Base-by-base conservation (phyloP, 2,888 invertebrate species). In the Chrysolina haemoptera region DNA sequence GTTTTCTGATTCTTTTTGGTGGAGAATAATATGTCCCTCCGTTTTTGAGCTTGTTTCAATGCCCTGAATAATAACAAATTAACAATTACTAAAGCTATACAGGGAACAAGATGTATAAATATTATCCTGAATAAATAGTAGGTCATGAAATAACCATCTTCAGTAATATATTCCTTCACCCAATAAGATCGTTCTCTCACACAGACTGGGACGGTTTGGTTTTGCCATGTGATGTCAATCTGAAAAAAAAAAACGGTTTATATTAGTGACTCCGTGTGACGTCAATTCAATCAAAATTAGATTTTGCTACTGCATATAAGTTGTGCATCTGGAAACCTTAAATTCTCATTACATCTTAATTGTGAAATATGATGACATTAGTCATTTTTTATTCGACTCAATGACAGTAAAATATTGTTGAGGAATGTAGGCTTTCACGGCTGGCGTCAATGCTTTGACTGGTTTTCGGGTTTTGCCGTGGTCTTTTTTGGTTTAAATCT, bases 21-120 rank as follows among this genome's bases (percentile, higher is more conserved):
- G 20, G 86, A 84, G 14, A 88, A 81, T 11, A 87, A 79, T 53
- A 86, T 83, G 71, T 88, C 87, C 62, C 88, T 80, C 46, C 88
- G 81, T 74, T 87, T 85, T 85, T 97, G 95, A 0, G 98, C 98
- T 78, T 93, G 91, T 70, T 94, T 90, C 92, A 98, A 92, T 0
- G 97, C 96, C 68, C 92, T 89, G 86, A 98, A 96, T 4, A 98
- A 91, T 10, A 97, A 89, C 0, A 95, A 93, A 86, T 98, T 98
- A 67, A 98, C 91, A 18, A 96, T 94, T 0, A 98, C 96, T 55
- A 98, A 90, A 1, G 95, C 92, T 11, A 95, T 92, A 89, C 98
- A 98, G 0, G 98, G 98, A 73, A 96, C 90, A 77, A 96, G 89
- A 86, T 98, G 96, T n/a, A 98, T 96, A 88, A 96, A 96, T 9